Evolutionary conservation across 1,140 invertebrate species (phyloP), one percentile per base, ranked within the genome.

Genomic region (Fopius arisanus): DNA sequence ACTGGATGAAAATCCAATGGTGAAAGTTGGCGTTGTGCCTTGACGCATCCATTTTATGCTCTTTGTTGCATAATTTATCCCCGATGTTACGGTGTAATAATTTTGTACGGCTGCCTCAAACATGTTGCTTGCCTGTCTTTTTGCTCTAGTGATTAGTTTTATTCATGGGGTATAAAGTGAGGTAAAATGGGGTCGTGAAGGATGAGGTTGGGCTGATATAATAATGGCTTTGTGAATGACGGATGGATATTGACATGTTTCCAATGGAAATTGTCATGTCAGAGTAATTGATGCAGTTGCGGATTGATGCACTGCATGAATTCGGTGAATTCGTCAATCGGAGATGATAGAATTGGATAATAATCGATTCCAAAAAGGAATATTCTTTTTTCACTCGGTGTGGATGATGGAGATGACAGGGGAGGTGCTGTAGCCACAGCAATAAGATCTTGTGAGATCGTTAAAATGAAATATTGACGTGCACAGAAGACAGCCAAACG

Each of bases 31-130:
- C 29, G 73, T 51, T 70, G 65, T 33, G 51, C 37, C 9, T 28
- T 70, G 70, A 51, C 33, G 31, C 9, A 19, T 33, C 23, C 29
- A 19, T 21, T 23, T 51, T 66, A 28, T 51, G 43, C 43, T 51
- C 43, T 51, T 51, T 63, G 48, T 29, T 29, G 54, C 14, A 63
- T 23, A 26, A 68, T 59, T 73, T 63, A 37, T 31, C 62, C 63
- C 21, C 16, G 73, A 70, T 37, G 33, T 7, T 69, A 74, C 23
- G 14, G 43, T 19, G n/a, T 51, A 19, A 51, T 51, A 51, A 51
- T 51, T 51, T 51, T 16, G 19, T 26, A 16, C 72, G 72, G 51
- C 51, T 75, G 70, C 62, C 67, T 21, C 72, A 67, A 78, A 41
- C 23, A 73, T 75, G 73, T 70, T 69, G 21, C 41, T 26, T 67